These are phyloP conservation scores for Bubo blakistoni DNA, from an alignment of 2,113 vertebrate species.

Conservation along the genomic window DNA sequence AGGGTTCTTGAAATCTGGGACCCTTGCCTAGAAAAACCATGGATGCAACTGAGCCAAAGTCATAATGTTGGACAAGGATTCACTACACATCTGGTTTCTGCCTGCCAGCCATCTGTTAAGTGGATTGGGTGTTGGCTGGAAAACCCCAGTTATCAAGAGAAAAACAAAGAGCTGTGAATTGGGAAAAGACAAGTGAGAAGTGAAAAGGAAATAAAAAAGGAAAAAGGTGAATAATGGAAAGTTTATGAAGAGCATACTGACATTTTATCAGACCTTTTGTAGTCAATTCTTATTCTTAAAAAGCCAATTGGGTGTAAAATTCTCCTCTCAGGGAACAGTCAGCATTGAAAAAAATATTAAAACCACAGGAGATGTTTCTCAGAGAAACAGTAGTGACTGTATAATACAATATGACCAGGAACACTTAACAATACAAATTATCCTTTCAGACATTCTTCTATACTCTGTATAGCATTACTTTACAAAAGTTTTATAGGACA, in stretches of 20 bases:
- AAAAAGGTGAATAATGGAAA: background rate
- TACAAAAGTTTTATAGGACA: background rate
- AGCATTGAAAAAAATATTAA: background rate
- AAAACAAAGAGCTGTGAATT: background rate
- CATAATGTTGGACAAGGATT: background rate
- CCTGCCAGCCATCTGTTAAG: conserved; percentile 58
- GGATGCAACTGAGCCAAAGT: conserved; percentile 15
- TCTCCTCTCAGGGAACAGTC: background rate
- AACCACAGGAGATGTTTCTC: background rate
- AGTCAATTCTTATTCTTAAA: background rate
- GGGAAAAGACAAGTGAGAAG: background rate
- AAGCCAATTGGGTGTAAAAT: background rate
- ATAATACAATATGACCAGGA: background rate
- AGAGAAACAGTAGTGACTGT: background rate
- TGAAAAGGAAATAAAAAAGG: background rate
- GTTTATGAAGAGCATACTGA: background rate
- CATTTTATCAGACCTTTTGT: background rate
- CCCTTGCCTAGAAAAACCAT: conserved; percentile 40
- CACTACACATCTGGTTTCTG: conserved; percentile 56
- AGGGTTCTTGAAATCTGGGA: conserved; percentile 51
- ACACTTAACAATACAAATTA: background rate
- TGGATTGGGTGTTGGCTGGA: conserved; percentile 51
- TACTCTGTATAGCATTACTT: background rate
- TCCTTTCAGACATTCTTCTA: background rate
- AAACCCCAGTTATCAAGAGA: conserved; percentile 26